phyloP scores from a whole-genome alignment of 2,113 vertebrate genomes.

The Tachysurus vachellii region DNA sequence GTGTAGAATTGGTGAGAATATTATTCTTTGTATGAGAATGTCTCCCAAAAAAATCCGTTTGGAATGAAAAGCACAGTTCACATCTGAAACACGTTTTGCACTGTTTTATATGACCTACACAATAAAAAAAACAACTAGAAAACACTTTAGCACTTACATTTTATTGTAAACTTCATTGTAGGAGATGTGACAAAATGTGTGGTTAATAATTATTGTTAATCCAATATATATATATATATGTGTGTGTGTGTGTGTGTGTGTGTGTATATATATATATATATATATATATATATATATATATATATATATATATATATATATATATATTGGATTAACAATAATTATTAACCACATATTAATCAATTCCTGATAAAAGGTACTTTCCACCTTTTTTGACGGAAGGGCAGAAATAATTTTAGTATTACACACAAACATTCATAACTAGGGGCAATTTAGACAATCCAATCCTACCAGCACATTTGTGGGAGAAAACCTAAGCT shows the following conservation, averaged over 20 bases:
- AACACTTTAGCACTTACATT: background rate
- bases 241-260: too few relatives aligned
- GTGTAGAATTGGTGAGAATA: background rate
- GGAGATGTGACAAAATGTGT: background rate
- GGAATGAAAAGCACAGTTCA: background rate
- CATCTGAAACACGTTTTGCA: background rate
- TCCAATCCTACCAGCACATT: too few relatives aligned
- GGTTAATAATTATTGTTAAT: too few relatives aligned
- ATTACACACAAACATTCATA: background rate
- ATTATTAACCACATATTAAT: background rate
- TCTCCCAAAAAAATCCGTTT: background rate
- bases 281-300: too few relatives aligned
- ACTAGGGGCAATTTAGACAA: too few relatives aligned
- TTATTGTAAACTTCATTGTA: background rate
- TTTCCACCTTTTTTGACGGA: background rate
- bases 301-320: too few relatives aligned
- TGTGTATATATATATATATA: too few relatives aligned
- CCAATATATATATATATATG: too few relatives aligned
- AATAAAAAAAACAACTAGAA: background rate
- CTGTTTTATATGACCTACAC: background rate
- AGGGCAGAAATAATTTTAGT: background rate
- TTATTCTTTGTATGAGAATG: background rate
- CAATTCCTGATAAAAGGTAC: background rate
- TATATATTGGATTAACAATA: too few relatives aligned
- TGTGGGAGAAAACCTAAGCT: too few relatives aligned